Percentiles rank a stretch among this genome's conserved stretches.
phyloP scores from a whole-genome alignment of 2,888 invertebrate species.

The Leptopilina myrica region DNA sequence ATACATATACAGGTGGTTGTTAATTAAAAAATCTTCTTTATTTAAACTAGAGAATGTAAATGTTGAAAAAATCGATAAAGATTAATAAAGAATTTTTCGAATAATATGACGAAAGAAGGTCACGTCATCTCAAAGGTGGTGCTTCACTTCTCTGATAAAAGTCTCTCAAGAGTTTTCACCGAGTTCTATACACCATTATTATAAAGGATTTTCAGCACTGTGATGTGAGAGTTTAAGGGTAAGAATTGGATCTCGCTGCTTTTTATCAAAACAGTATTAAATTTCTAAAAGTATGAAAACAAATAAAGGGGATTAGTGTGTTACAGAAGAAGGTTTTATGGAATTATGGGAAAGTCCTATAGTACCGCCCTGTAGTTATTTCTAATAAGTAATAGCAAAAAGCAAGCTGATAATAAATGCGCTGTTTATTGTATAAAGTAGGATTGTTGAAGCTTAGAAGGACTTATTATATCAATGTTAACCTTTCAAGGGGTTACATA shows the following conservation, averaged over 20 bases:
- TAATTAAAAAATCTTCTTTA: background rate
- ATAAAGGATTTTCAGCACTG: background rate
- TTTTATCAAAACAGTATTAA: background rate
- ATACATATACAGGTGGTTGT: no score
- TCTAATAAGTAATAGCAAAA: no score
- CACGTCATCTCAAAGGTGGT: constrained; percentile 23
- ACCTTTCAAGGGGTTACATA: no score
- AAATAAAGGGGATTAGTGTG: background rate
- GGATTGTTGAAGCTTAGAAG: no score
- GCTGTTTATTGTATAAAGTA: no score
- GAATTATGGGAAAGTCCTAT: no score
- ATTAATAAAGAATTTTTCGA: constrained; percentile 26
- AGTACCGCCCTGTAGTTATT: no score
- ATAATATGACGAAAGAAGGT: constrained; percentile 9
- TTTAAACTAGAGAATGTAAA: background rate
- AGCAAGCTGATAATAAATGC: no score
- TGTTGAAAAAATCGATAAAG: constrained; percentile 1
- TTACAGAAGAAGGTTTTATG: background rate
- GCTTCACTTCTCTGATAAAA: constrained; percentile 18
- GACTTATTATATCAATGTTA: no score
- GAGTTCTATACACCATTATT: constrained; percentile 23
- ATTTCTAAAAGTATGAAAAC: constrained; percentile 1
- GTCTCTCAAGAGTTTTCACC: constrained; percentile 17
- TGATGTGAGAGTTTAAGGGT: constrained; percentile 9
- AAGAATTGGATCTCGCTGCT: background rate